Conservation (phyloP, 2,113 vertebrate genomes). For the Eudyptes chrysolophus region DNA sequence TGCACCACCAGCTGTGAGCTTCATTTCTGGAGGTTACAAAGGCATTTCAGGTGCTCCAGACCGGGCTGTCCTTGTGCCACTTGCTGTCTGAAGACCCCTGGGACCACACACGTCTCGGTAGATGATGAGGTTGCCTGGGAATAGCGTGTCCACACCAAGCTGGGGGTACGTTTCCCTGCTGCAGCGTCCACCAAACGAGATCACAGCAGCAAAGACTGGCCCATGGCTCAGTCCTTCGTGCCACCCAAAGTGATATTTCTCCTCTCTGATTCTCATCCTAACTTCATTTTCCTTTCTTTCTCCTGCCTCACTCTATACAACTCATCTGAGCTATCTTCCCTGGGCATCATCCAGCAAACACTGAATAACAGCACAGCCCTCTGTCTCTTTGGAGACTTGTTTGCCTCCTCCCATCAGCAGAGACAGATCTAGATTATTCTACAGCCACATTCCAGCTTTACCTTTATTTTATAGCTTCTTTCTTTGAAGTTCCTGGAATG, state of each 20-base stretch:
- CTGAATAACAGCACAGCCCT: not conserved
- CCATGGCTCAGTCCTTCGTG: not conserved
- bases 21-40: not conserved
- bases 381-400: accelerated
- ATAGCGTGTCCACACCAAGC: not conserved
- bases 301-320: not conserved
- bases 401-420: not conserved
- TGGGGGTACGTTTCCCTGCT: not conserved
- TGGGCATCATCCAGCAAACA: not conserved
- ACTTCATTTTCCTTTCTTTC: not conserved
- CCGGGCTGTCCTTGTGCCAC: not conserved
- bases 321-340: not conserved
- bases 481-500: not conserved
- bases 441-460: not conserved
- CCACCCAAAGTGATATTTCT: not conserved
- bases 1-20: not conserved
- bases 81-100: not conserved
- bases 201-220: not conserved
- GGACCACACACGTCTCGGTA: accelerated
- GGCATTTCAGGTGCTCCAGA: not conserved
- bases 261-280: not conserved
- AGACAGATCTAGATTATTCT: not conserved
- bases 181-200: not conserved
- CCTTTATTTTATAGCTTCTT: not conserved
- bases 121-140: not conserved